Conservation (phyloP, 2,113 vertebrate genomes). For the Felis catus region F.catus_Fca126_mat1.0 CM031428.1:8616001-8616500, state of each 20-base stretch:
- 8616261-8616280: not conserved
- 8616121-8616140: too few relatives aligned
- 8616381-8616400: not conserved
- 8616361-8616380: not conserved
- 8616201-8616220: not conserved
- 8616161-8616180: too few relatives aligned
- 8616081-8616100: too few relatives aligned
- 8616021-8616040: too few relatives aligned
- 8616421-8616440: not conserved
- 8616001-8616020: too few relatives aligned
- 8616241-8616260: not conserved
- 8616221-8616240: not conserved
- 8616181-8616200: not conserved
- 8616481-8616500: not conserved
- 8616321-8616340: not conserved
- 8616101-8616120: too few relatives aligned
- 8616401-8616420: not conserved
- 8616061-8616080: too few relatives aligned
- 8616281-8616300: slow-evolving; percentile 2
- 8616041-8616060: too few relatives aligned
- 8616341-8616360: not conserved
- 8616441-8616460: not conserved
- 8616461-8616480: not conserved
- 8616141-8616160: too few relatives aligned
- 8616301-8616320: not conserved